These are phyloP conservation scores for Troides oblongomaculatus DNA, from an alignment of 2,888 invertebrate species.

Conservation along the genomic window DNA sequence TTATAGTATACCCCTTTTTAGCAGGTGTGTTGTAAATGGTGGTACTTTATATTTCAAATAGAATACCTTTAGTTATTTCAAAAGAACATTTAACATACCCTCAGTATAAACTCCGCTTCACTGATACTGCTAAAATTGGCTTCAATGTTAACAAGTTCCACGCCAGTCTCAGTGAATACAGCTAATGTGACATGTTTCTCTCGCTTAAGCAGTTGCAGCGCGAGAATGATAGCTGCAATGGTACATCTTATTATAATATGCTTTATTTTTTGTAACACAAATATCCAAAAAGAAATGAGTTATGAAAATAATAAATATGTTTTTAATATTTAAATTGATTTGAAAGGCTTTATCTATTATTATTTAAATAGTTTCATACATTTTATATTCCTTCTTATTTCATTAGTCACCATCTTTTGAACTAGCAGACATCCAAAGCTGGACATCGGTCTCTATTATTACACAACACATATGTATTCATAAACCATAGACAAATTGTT, in stretches of 20 bases:
- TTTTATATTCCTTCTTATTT: too few relatives aligned
- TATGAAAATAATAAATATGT: too few relatives aligned
- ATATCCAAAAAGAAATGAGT: too few relatives aligned
- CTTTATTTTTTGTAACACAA: too few relatives aligned
- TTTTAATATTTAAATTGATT: too few relatives aligned
- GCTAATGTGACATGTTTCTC: constrained; percentile 82
- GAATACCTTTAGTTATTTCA: neutral
- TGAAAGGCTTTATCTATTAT: too few relatives aligned
- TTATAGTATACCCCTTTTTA: too few relatives aligned
- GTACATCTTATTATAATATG: neutral
- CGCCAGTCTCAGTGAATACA: constrained; percentile 76
- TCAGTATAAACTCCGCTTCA: constrained; percentile 66
- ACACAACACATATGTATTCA: neutral
- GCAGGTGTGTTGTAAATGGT: too few relatives aligned
- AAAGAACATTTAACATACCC: constrained; percentile 45
- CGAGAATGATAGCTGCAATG: constrained; percentile 79
- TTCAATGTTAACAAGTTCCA: constrained; percentile 60
- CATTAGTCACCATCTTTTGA: too few relatives aligned
- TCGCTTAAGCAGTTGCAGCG: constrained; percentile 79
- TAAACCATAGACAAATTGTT: neutral
- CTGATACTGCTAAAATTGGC: constrained; percentile 62
- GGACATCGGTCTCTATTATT: neutral
- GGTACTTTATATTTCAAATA: too few relatives aligned
- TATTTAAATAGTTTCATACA: too few relatives aligned
- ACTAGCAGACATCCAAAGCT: too few relatives aligned